Base-by-base conservation (phyloP, 2,113 vertebrate species). In the Zapornia atra region DNA sequence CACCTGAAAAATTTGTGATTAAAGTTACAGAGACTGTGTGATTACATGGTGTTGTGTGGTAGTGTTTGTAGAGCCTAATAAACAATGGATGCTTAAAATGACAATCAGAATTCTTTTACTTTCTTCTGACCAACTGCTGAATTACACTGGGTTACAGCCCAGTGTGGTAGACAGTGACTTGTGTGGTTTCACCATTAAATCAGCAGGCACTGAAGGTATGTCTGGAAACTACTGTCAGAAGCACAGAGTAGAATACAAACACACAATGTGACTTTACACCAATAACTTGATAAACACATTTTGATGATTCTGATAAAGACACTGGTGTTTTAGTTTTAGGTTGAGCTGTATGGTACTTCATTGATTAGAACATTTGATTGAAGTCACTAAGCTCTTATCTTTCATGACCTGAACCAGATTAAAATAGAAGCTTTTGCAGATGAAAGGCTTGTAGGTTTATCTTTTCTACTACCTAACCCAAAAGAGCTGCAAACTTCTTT, bases 391-490 rank as follows among this genome's bases (percentile, higher is more conserved):
- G 31, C n/a, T 64, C 22, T 1, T 48, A 46, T 66, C 63, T 88
- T 76, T 77, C 2, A 0, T 78, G 60, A 86, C 60, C 18, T 86
- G 75, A 66, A 71, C n/a, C 42, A 86, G 85, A 90, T 86, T 94
- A 90, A 88, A 93, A 53, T 4, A 86, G 75, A 77, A 88, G 54
- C 64, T 65, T 76, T 80, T 70, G 51, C 36, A 94, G 64, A 94
- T 92, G 36, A 95, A 95, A 96, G 71, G 25, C 56, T 86, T 83
- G 82, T 46, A 78, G 71, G 42, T 96, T 97, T 96, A 69, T 96
- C 79, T 88, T 93, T 69, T 70, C 82, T 87, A 40, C 50, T 88
- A 93, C 92, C 71, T 96, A 68, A 29, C 38, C 26, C 5, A 1
- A 81, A 88, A 70, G 71, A 93, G 42, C 85, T 73, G 61, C 51